Percentiles rank a stretch among this genome's conserved stretches.
phyloP scores from a whole-genome alignment of 2,888 invertebrate genomes.

The Caenorhabditis wallacei region DNA sequence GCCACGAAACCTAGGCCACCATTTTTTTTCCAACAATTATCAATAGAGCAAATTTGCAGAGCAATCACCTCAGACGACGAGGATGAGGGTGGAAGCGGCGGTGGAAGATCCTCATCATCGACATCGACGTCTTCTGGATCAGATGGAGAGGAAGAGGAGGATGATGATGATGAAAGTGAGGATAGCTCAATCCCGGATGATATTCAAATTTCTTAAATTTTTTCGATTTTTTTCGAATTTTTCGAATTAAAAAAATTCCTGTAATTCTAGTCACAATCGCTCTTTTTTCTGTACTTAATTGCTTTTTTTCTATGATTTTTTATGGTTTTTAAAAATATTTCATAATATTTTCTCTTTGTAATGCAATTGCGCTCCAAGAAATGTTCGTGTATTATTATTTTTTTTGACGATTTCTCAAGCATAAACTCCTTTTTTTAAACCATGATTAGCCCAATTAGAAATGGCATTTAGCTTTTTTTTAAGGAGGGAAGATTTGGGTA shows the following conservation, averaged over 20 bases:
- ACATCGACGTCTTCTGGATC: background rate
- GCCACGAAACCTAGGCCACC: too few relatives aligned
- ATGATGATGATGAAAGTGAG: constrained; percentile 19
- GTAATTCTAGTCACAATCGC: constrained; percentile 37
- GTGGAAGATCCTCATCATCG: too few relatives aligned
- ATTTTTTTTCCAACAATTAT: background rate
- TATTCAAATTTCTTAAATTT: constrained; percentile 10
- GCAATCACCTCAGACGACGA: constrained; percentile 25
- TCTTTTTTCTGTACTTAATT: background rate
- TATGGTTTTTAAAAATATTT: background rate
- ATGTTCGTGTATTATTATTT: background rate
- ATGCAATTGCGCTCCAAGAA: background rate
- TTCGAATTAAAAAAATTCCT: background rate
- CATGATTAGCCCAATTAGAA: constrained; percentile 31
- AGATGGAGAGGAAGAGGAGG: constrained; percentile 23
- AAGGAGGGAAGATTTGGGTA: background rate
- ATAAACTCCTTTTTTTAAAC: too few relatives aligned
- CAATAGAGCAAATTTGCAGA: constrained; percentile 13
- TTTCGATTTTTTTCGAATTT: constrained; percentile 9
- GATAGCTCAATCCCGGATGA: constrained; percentile 44
- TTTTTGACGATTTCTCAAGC: too few relatives aligned
- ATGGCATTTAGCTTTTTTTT: constrained; percentile 32
- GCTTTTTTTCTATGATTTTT: background rate
- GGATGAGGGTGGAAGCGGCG: background rate
- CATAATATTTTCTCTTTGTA: background rate